Percentiles rank a stretch among this genome's conserved stretches.
These are phyloP conservation scores for Clunio marinus DNA, from an alignment of 2,888 invertebrate species.

Conservation along the genomic window DNA sequence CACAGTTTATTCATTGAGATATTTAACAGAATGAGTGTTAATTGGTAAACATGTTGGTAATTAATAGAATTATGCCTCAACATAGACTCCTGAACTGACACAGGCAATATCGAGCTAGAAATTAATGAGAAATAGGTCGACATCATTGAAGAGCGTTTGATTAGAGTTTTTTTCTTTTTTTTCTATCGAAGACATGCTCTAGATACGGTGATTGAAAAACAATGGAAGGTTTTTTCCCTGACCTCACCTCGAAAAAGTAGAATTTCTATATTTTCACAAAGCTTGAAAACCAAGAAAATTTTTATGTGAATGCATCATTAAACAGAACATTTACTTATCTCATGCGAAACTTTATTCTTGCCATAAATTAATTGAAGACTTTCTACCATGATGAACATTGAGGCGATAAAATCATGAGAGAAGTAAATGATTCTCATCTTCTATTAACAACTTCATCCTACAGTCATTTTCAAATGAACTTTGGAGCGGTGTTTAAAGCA, in stretches of 20 bases:
- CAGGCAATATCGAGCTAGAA: neutral
- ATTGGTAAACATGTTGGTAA: constrained; percentile 36
- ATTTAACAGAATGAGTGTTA: constrained; percentile 4
- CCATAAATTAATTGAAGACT: constrained; percentile 35
- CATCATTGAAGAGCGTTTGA: neutral
- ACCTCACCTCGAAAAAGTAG: neutral
- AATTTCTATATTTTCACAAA: neutral
- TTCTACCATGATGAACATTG: neutral
- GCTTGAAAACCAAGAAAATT: neutral
- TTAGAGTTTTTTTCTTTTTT: neutral
- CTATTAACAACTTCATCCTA: constrained; percentile 26
- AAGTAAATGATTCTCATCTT: neutral
- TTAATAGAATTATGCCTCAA: neutral
- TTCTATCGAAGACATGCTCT: neutral
- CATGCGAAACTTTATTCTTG: constrained; percentile 1
- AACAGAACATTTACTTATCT: constrained; percentile 35
- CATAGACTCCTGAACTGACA: neutral
- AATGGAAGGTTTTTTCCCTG: constrained; percentile 11
- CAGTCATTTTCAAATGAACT: neutral
- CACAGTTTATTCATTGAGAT: neutral
- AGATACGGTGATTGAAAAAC: neutral
- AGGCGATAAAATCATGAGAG: neutral
- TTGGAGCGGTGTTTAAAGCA: no score
- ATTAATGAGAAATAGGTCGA: neutral
- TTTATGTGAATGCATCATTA: constrained; percentile 27